Evolutionary conservation across 1,140 invertebrate genomes (phyloP).

Genomic region (Ladona fulva): DNA sequence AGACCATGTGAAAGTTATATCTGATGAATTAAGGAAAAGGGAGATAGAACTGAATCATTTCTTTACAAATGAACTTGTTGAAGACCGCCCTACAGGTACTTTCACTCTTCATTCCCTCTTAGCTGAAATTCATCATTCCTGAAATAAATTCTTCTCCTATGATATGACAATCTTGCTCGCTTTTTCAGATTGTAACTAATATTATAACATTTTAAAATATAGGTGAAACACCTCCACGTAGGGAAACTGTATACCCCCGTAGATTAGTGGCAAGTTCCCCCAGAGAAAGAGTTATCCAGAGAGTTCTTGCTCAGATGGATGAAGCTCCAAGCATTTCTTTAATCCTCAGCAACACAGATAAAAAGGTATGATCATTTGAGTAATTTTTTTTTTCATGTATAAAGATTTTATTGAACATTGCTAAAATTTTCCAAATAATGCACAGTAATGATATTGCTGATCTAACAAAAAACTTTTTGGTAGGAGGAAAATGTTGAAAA

Average conservation of each 20-base stretch:
- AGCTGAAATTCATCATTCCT: not conserved
- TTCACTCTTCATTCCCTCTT: not conserved
- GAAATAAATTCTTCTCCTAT: not conserved
- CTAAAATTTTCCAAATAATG: too few relatives aligned
- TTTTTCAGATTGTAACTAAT: too few relatives aligned
- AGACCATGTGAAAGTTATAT: not conserved
- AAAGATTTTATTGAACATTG: too few relatives aligned
- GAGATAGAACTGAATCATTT: not conserved
- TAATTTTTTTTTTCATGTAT: too few relatives aligned
- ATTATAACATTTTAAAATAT: not conserved
- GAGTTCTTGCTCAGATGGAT: not conserved
- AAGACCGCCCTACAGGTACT: not conserved
- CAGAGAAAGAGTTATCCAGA: not conserved
- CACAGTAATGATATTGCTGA: too few relatives aligned
- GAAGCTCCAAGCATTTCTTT: not conserved
- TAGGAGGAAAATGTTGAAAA: too few relatives aligned
- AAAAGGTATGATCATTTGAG: too few relatives aligned
- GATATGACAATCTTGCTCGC: not conserved
- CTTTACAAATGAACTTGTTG: not conserved
- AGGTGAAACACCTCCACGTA: not conserved
- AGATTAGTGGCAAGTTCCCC: not conserved
- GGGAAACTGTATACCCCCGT: not conserved
- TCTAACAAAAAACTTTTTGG: too few relatives aligned
- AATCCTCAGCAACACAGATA: too few relatives aligned
- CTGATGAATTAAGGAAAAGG: not conserved